Percentiles rank a stretch among this genome's conserved stretches.
These are phyloP conservation scores for Spinus pinus DNA, from an alignment of 2,797 vertebrate species.

Conservation along the genomic window DNA sequence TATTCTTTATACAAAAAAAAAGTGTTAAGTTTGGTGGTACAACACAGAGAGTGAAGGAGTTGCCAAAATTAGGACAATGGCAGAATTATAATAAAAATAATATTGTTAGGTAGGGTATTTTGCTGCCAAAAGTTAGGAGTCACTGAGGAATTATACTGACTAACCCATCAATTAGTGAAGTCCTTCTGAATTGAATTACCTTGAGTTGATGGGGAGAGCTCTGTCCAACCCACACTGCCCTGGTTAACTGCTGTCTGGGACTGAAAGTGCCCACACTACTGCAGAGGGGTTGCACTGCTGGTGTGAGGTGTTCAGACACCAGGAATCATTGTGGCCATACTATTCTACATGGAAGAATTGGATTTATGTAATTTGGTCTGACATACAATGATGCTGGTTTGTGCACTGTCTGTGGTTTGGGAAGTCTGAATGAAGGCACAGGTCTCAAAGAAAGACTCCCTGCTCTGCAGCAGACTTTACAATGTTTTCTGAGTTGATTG, in stretches of 20 bases:
- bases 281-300: background rate
- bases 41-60: background rate
- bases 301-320: background rate
- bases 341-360: background rate
- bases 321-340: background rate
- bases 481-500: background rate
- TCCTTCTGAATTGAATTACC: background rate
- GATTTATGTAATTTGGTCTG: background rate
- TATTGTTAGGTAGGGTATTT: background rate
- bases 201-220: background rate
- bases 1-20: background rate
- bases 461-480: background rate
- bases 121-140: background rate
- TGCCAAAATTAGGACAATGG: background rate
- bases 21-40: background rate
- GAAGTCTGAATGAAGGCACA: background rate
- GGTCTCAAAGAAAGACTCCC: background rate
- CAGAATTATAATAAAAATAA: background rate
- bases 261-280: background rate
- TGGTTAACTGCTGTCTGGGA: background rate
- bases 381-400: background rate
- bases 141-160: background rate
- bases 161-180: background rate
- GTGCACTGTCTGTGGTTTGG: background rate
- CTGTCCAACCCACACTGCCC: fast-evolving